Base-by-base conservation (phyloP, 2,888 invertebrate genomes). In the Allophyes oxyacanthae region DNA sequence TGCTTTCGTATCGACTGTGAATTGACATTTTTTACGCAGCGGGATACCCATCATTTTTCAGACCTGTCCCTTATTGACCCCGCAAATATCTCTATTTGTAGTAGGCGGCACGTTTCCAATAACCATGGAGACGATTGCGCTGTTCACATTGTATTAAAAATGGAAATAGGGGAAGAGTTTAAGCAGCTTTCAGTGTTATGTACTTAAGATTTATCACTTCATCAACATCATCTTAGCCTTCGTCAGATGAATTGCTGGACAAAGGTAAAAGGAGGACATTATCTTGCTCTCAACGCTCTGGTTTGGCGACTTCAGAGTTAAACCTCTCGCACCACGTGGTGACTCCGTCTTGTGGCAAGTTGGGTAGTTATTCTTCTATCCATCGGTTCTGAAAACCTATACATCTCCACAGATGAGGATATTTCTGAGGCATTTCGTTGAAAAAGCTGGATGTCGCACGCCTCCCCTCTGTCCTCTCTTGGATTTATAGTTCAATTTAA, bases 1-100 rank as follows among this genome's bases (percentile, higher is more conserved):
- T 87, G 82, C 84, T 82, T 82, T 82, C 81, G 73, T 82, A 85
- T 84, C 76, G 77, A 66, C 70, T 74, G 70, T 67, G 72, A 81
- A 82, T 78, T 74, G 71, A 78, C 73, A 64, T 68, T 77, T 84
- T 82, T 78, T 72, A 63, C 65, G 63, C 66, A 51, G 54, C 57
- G 64, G 56, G 57, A 67, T 66, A 63, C 64, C 71, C 59, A 58
- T 69, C 56, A 73, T 67, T 77, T 72, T 70, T 60, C 64, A 75
- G 51, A 61, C 72, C 48, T 75, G 63, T 61, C 64, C 50, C 58
- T 56, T 72, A 55, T 79, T 76, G 69, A 72, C 66, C 61, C 65
- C 49, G 64, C 57, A 57, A 64, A 69, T 70, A 66, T 62, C 50
- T 76, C 63, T 73, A 65, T 78, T 75, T 73, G 72, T 77, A 64